Evolutionary conservation across 2,888 invertebrate species (phyloP).

Genomic region (Hyposoter didymator): DNA sequence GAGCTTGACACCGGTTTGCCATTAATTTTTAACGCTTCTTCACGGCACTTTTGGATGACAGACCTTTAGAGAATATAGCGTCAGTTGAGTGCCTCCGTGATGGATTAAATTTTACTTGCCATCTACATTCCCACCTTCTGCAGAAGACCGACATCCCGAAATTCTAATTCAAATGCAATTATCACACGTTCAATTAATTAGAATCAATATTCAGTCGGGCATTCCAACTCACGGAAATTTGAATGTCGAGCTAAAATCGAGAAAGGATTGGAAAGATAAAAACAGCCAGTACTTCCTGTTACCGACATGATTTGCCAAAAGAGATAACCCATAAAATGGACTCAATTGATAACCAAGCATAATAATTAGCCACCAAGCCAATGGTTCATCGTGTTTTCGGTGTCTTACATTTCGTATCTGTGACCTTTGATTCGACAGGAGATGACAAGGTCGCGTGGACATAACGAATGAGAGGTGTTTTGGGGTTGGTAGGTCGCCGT

Average conservation of each 20-base stretch:
- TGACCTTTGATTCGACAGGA: conserved; percentile 47
- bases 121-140: background rate
- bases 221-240: background rate
- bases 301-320: background rate
- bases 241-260: background rate
- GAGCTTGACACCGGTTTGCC: conserved; percentile 12
- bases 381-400: background rate
- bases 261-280: background rate
- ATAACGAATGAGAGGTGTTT: conserved; percentile 47
- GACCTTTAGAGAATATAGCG: background rate
- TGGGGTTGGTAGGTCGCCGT: conserved; percentile 46
- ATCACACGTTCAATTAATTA: background rate
- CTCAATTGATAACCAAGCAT: conserved; percentile 1
- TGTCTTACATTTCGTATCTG: conserved; percentile 18
- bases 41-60: conserved; percentile 22
- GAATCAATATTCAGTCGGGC: background rate
- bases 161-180: background rate
- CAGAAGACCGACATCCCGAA: background rate
- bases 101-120: background rate
- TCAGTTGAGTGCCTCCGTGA: background rate
- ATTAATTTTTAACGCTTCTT: conserved; percentile 52
- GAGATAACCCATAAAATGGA: background rate
- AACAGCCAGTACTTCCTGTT: background rate
- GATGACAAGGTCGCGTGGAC: conserved; percentile 36
- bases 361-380: background rate